Conservation (phyloP, 1,140 invertebrate species). For the Arion vulgaris region DNA sequence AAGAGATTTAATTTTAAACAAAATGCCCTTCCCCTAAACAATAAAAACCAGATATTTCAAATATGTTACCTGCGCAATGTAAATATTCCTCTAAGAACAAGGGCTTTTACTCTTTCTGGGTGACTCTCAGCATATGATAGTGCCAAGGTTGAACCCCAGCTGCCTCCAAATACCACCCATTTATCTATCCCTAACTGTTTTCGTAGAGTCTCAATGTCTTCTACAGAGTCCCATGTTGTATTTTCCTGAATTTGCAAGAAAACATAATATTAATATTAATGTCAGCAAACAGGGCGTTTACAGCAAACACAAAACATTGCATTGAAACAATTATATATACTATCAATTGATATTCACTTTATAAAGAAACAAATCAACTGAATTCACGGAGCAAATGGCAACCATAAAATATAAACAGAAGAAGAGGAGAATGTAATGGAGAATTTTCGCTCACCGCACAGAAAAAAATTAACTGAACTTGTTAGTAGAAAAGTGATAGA, state of each 20-base stretch:
- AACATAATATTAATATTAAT: neutral
- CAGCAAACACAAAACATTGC: neutral
- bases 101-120: constrained; percentile 65
- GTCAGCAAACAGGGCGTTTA: too few relatives aligned
- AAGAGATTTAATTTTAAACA: too few relatives aligned
- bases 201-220: constrained; percentile 70
- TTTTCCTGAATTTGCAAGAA: constrained; percentile 59
- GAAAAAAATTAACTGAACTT: too few relatives aligned
- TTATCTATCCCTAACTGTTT: constrained; percentile 65
- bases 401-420: too few relatives aligned
- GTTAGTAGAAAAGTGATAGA: too few relatives aligned
- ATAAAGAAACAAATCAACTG: too few relatives aligned
- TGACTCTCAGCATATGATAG: constrained; percentile 69
- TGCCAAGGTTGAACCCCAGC: constrained; percentile 70
- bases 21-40: too few relatives aligned
- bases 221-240: constrained; percentile 70
- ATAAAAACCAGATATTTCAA: too few relatives aligned
- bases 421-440: too few relatives aligned
- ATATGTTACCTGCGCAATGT: constrained; percentile 64
- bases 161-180: constrained; percentile 72
- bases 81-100: constrained; percentile 71
- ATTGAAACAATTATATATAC: neutral
- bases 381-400: too few relatives aligned
- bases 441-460: too few relatives aligned
- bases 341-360: too few relatives aligned